Conservation (phyloP, 2,113 vertebrate genomes). For the Ameiurus melas region DNA sequence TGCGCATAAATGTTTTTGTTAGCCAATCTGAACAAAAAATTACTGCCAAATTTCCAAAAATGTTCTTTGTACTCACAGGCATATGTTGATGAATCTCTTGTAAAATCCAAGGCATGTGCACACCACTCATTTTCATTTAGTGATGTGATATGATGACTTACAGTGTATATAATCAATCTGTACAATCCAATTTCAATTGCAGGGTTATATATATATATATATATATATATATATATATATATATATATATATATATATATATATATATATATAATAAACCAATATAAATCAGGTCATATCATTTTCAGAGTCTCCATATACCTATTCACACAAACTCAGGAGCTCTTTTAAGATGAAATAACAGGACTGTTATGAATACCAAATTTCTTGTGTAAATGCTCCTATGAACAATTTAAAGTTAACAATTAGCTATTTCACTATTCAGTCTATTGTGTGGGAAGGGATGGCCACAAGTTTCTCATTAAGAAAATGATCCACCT, state of each 20-base stretch:
- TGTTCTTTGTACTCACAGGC: not conserved
- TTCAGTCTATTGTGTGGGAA: not conserved
- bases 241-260: no score
- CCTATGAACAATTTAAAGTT: not conserved
- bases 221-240: no score
- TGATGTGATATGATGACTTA: not conserved
- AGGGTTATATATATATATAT: not conserved
- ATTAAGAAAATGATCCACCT: not conserved
- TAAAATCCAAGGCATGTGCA: not conserved
- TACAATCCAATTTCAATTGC: not conserved
- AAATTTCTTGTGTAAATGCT: not conserved
- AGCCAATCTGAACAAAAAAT: not conserved
- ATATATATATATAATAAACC: no score
- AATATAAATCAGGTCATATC: not conserved
- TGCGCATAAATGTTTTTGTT: not conserved
- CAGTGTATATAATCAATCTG: not conserved
- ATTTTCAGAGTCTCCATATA: no score
- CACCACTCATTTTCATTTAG: not conserved
- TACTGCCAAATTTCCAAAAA: not conserved
- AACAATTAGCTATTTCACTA: not conserved
- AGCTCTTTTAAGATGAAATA: not conserved
- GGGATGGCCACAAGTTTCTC: not conserved
- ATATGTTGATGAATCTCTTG: not conserved
- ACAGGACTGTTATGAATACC: not conserved
- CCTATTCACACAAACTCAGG: not conserved